These are phyloP conservation scores for Neoniphon sammara DNA, from an alignment of 2,797 vertebrate species.

Conservation along the genomic window DNA sequence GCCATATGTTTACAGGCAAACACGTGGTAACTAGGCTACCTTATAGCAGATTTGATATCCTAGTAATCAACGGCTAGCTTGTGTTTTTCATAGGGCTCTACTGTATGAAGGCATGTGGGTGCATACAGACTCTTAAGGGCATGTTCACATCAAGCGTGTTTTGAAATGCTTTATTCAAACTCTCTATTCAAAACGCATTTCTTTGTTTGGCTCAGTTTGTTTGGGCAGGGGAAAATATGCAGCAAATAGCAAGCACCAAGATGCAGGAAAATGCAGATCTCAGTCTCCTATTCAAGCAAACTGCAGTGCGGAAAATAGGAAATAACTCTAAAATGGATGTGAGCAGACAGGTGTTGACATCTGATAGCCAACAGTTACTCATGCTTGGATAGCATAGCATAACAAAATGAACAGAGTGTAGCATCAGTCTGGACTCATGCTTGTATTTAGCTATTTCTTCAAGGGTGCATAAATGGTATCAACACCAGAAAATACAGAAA, in stretches of 20 bases:
- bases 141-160: too few relatives aligned
- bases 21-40: conserved; percentile 33
- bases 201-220: background rate
- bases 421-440: background rate
- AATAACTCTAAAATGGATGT: background rate
- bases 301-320: background rate
- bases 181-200: too few relatives aligned
- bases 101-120: background rate
- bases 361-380: background rate
- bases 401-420: background rate
- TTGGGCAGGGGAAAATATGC: background rate
- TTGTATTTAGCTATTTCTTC: background rate
- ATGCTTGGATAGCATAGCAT: background rate
- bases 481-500: conserved; percentile 17
- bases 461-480: background rate
- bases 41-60: background rate
- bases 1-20: conserved; percentile 61
- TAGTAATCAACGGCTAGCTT: background rate
- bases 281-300: too few relatives aligned
- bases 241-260: too few relatives aligned
- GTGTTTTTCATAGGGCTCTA: background rate
- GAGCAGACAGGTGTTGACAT: background rate
- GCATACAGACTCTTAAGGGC: background rate
- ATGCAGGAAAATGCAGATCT: too few relatives aligned
- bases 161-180: too few relatives aligned